Evolutionary conservation across 2,888 invertebrate species (phyloP).

Genomic region (Autographa gamma): DNA sequence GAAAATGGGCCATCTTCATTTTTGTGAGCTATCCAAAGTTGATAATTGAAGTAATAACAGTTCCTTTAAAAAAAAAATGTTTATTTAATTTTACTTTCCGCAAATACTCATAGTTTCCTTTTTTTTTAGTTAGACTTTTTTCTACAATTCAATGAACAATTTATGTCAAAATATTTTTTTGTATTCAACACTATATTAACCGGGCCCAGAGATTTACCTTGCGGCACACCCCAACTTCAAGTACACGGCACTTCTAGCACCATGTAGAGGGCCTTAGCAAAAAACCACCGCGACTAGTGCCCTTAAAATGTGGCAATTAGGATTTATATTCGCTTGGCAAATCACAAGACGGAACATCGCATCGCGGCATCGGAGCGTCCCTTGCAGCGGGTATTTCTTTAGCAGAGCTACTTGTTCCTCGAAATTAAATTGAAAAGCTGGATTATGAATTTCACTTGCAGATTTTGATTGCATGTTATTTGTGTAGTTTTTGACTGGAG

Average conservation of each 20-base stretch:
- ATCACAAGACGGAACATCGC: conserved; percentile 76
- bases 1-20: too few relatives aligned
- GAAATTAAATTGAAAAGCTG: conserved; percentile 79
- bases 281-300: conserved; percentile 78
- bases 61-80: too few relatives aligned
- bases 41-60: too few relatives aligned
- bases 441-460: conserved; percentile 70
- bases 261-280: conserved; percentile 69
- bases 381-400: conserved; percentile 70
- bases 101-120: too few relatives aligned
- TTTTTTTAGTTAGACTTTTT: too few relatives aligned
- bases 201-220: conserved; percentile 36
- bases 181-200: too few relatives aligned
- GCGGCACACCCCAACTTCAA: conserved; percentile 68
- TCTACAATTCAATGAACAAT: too few relatives aligned
- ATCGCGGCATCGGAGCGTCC: conserved; percentile 72
- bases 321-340: conserved; percentile 83
- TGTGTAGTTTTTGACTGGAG: conserved; percentile 22
- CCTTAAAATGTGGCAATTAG: conserved; percentile 83
- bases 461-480: conserved; percentile 54
- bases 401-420: conserved; percentile 76
- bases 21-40: too few relatives aligned
- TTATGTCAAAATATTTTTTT: too few relatives aligned
- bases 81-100: too few relatives aligned
- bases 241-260: conserved; percentile 72